Conservation (phyloP, 2,113 vertebrate species). For the Lophotis ruficrista region DNA sequence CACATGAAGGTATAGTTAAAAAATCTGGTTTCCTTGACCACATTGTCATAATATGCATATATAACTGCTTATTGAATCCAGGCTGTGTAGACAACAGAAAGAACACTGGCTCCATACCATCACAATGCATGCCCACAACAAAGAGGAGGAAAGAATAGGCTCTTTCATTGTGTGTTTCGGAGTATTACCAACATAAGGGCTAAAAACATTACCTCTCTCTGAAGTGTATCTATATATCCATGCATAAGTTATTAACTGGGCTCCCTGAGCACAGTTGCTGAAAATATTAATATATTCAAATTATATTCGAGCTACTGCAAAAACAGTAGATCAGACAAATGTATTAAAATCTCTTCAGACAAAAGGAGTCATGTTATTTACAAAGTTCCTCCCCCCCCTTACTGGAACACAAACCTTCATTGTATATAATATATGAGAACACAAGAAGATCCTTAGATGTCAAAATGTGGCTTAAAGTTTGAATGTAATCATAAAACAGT, state of each 20-base stretch:
- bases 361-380: constrained; percentile 68
- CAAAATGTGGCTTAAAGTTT: constrained; percentile 53
- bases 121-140: constrained; percentile 92
- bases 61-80: constrained; percentile 96
- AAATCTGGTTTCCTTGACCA: constrained; percentile 90
- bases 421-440: constrained; percentile 27
- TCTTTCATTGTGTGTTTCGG: constrained; percentile 84
- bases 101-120: constrained; percentile 86
- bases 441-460: constrained; percentile 53
- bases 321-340: constrained; percentile 75
- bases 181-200: constrained; percentile 80
- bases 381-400: constrained; percentile 33
- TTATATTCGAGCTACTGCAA: constrained; percentile 79
- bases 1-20: constrained; percentile 88
- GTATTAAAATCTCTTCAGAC: constrained; percentile 75
- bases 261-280: constrained; percentile 75
- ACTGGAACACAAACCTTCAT: constrained; percentile 57
- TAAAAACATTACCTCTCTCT: constrained; percentile 83
- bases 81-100: constrained; percentile 85
- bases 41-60: constrained; percentile 91
- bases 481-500: constrained; percentile 58
- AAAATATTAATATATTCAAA: constrained; percentile 85
- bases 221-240: constrained; percentile 77
- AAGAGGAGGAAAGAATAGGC: constrained; percentile 85
- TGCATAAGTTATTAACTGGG: constrained; percentile 80